These are phyloP conservation scores for Coelopa frigida DNA, from an alignment of 1,140 invertebrate genomes.

Conservation along the genomic window DNA sequence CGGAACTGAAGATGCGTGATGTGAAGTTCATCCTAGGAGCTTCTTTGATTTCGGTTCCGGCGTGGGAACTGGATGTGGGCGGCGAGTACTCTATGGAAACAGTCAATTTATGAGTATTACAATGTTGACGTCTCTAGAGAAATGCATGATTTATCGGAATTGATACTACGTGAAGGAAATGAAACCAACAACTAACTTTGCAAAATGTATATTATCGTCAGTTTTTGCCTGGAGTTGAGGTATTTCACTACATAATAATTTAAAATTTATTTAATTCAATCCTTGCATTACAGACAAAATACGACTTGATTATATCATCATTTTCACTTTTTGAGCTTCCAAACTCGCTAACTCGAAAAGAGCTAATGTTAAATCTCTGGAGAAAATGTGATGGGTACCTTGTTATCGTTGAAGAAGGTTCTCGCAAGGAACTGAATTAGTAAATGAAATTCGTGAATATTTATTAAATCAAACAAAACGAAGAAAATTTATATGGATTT, in stretches of 20 bases:
- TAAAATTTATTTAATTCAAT: conserved; percentile 6
- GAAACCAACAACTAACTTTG: conserved; percentile 51
- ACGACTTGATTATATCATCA: conserved; percentile 74
- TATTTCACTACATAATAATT: conserved; percentile 18
- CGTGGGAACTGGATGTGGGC: conserved; percentile 78
- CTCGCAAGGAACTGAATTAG: conserved; percentile 66
- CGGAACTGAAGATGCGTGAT: conserved; percentile 61
- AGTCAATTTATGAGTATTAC: conserved; percentile 69
- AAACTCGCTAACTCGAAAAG: conserved; percentile 55
- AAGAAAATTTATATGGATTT: conserved; percentile 48
- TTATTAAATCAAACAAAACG: conserved; percentile 52
- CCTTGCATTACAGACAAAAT: conserved; percentile 52
- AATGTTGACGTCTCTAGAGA: conserved; percentile 69
- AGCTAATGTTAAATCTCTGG: conserved; percentile 74
- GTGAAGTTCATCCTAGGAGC: conserved; percentile 61
- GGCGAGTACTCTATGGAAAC: conserved; percentile 60
- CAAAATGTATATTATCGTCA: conserved; percentile 67
- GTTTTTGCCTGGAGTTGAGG: conserved; percentile 62
- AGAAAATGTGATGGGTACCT: conserved; percentile 75
- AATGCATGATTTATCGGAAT: conserved; percentile 73
- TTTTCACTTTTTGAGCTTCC: conserved; percentile 77
- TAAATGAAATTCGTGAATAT: conserved; percentile 70
- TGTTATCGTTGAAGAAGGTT: conserved; percentile 78
- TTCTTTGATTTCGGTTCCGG: conserved; percentile 90
- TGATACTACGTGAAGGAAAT: conserved; percentile 58